These are phyloP conservation scores for Eutrigla gurnardus DNA, from an alignment of 2,797 vertebrate species.

Conservation along the genomic window DNA sequence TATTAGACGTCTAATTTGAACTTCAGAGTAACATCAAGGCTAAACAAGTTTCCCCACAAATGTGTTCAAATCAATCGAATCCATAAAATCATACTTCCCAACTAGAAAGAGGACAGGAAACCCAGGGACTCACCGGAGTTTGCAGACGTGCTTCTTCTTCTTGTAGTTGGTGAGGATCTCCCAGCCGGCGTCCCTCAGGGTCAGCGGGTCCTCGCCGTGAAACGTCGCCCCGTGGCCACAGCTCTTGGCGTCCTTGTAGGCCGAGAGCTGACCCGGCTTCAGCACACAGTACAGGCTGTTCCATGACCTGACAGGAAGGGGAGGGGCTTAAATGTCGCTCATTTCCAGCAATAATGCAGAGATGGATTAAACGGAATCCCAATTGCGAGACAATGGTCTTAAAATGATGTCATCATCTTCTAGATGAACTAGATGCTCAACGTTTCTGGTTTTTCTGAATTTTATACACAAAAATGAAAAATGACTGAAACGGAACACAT, in stretches of 20 bases:
- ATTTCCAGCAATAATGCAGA: slow-evolving; percentile 25
- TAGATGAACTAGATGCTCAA: no score
- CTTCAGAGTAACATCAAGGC: neutral
- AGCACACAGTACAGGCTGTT: slow-evolving; percentile 95
- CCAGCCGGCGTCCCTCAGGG: slow-evolving; percentile 87
- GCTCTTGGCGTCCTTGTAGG: slow-evolving; percentile 94
- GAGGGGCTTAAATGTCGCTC: neutral
- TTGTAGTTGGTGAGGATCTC: slow-evolving; percentile 93
- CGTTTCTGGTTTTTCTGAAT: no score
- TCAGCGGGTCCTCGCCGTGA: slow-evolving; percentile 92
- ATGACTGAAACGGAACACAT: no score
- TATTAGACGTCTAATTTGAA: neutral
- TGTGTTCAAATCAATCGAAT: no score
- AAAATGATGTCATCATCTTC: no score
- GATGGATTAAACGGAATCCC: slow-evolving; percentile 31
- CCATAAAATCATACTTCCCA: neutral
- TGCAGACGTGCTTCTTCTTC: slow-evolving; percentile 96
- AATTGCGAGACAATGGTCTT: slow-evolving; percentile 16
- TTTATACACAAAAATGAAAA: no score
- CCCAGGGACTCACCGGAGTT: slow-evolving; percentile 88
- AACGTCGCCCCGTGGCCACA: slow-evolving; percentile 87
- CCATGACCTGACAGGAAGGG: slow-evolving; percentile 90
- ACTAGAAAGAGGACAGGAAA: neutral
- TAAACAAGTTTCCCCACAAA: neutral
- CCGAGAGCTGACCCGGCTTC: slow-evolving; percentile 88